A percentile compares a stretch with the other conserved stretches of the same genome.
These are phyloP conservation scores for Alligator sinensis DNA, from an alignment of 2,113 vertebrate genomes.

Conservation along the genomic window DNA sequence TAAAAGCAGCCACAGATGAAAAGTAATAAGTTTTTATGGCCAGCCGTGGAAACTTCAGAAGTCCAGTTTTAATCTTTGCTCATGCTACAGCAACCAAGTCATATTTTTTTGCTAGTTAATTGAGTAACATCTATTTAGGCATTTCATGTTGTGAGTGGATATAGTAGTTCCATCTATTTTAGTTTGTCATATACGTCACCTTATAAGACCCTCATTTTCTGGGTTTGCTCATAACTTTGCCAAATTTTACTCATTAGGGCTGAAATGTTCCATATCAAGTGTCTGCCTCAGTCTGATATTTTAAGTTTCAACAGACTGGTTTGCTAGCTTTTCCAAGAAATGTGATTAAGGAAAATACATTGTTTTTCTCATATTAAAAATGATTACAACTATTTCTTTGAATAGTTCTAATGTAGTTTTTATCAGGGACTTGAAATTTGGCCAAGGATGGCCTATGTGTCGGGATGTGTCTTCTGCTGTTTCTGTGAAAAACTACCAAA, in stretches of 20 bases:
- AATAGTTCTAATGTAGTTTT: neutral
- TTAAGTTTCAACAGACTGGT: neutral
- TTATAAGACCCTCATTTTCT: neutral
- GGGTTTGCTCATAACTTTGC: neutral
- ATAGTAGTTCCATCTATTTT: neutral
- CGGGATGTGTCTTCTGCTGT: neutral
- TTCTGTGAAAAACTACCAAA: neutral
- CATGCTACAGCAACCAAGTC: neutral
- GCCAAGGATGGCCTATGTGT: neutral
- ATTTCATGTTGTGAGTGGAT: neutral
- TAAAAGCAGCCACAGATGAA: neutral
- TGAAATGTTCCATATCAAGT: neutral
- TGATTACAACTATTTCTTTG: neutral
- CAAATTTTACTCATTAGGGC: neutral
- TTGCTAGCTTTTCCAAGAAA: neutral
- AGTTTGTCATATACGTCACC: neutral
- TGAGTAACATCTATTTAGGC: neutral
- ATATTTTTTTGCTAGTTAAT: neutral
- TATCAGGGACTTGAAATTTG: neutral
- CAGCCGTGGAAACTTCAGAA: neutral
- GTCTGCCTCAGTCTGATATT: neutral
- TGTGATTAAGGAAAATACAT: neutral
- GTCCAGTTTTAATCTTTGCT: neutral
- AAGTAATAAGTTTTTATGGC: neutral
- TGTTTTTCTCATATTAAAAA: neutral